These are phyloP conservation scores for Lophotis ruficrista DNA, from an alignment of 2,113 vertebrate genomes.

Conservation along the genomic window DNA sequence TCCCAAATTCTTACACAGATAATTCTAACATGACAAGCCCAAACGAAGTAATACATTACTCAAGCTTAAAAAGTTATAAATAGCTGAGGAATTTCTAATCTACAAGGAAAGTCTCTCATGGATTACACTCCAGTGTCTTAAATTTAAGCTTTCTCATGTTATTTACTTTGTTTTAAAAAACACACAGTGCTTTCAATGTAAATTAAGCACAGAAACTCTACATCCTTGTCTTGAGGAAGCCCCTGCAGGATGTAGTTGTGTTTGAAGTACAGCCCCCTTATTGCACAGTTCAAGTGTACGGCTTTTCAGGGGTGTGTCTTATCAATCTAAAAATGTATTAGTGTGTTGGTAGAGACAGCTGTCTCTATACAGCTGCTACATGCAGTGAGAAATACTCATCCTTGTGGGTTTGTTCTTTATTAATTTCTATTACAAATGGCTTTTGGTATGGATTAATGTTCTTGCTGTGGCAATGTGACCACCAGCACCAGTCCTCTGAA, in stretches of 20 bases:
- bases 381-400: neutral
- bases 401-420: neutral
- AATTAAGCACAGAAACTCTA: neutral
- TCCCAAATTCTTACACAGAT: neutral
- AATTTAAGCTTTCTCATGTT: neutral
- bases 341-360: neutral
- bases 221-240: neutral
- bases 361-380: neutral
- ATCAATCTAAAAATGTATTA: neutral
- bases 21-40: neutral
- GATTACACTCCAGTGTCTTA: neutral
- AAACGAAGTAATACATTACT: neutral
- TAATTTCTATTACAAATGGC: slow-evolving; percentile 51
- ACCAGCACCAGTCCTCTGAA: slow-evolving; percentile 62
- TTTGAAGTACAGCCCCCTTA: neutral
- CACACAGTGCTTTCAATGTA: neutral
- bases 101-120: neutral
- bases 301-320: neutral
- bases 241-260: neutral
- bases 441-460: slow-evolving; percentile 71
- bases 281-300: neutral
- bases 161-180: neutral
- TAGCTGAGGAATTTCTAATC: neutral
- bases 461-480: neutral
- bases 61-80: neutral